A percentile compares a stretch with the other conserved stretches of the same genome.
phyloP scores from a whole-genome alignment of 2,113 vertebrate genomes.

The Egretta garzetta region DNA sequence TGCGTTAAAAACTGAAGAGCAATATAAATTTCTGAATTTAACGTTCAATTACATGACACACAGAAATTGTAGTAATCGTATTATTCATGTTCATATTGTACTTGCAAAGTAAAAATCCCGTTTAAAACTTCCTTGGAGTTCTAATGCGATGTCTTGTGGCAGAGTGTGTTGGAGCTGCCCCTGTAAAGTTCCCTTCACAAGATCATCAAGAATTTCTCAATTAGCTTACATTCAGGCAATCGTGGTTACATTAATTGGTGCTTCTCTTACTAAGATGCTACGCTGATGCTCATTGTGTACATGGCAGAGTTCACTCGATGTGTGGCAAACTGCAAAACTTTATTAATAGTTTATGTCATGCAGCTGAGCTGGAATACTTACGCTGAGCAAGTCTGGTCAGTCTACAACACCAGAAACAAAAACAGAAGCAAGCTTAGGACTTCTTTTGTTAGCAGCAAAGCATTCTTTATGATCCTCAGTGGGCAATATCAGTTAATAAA shows the following conservation, averaged over 20 bases:
- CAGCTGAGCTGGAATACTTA: not conserved
- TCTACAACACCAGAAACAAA: not conserved
- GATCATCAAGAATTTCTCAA: not conserved
- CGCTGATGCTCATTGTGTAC: not conserved
- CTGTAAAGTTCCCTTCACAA: not conserved
- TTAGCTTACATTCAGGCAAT: not conserved
- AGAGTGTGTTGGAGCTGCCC: not conserved
- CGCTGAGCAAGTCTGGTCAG: not conserved
- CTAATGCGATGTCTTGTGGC: not conserved
- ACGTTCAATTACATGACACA: not conserved
- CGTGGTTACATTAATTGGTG: not conserved
- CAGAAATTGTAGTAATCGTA: not conserved
- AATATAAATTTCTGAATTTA: not conserved
- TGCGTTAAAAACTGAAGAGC: not conserved
- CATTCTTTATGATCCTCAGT: not conserved
- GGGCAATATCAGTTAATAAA: not conserved
- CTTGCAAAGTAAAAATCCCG: not conserved
- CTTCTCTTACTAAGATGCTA: not conserved
- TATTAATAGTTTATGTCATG: not conserved
- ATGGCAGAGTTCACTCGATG: not conserved
- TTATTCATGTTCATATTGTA: not conserved
- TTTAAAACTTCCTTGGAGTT: not conserved
- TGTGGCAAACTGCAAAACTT: not conserved
- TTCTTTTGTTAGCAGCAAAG: not conserved
- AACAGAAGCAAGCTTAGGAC: not conserved